Evolutionary conservation across 1,140 invertebrate genomes (phyloP).

Genomic region (Papilio glaucus): DNA sequence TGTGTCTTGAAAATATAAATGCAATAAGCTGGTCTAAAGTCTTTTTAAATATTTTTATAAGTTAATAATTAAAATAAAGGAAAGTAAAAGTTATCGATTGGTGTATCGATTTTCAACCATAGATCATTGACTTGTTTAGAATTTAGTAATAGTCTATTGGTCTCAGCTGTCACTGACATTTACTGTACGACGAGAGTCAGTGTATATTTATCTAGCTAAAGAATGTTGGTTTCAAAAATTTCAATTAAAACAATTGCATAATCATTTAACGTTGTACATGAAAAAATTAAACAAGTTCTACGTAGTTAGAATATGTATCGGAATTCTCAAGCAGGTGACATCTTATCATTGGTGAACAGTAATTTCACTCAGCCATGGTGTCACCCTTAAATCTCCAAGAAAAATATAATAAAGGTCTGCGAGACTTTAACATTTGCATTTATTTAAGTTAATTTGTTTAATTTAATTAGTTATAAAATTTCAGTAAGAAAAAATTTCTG

Average conservation of each 20-base stretch:
- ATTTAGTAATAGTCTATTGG: conserved; percentile 66
- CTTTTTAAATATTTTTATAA: not conserved
- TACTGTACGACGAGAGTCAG: conserved; percentile 58
- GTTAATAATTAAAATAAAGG: not conserved
- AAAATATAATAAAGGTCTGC: conserved; percentile 74
- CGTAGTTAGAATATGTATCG: conserved; percentile 32
- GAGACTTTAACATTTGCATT: conserved; percentile 3
- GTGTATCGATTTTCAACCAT: conserved; percentile 70
- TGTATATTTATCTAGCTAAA: conserved; percentile 51
- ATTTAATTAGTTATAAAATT: conserved; percentile 47
- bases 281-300: conserved; percentile 9
- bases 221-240: conserved; percentile 56
- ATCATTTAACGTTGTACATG: conserved; percentile 48
- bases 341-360: conserved; percentile 41
- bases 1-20: too few relatives aligned
- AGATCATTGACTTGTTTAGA: conserved; percentile 59
- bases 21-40: not conserved
- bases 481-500: conserved; percentile 83
- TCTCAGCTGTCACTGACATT: conserved; percentile 80
- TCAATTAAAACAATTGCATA: conserved; percentile 45
- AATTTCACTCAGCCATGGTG: conserved; percentile 65
- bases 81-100: conserved; percentile 55
- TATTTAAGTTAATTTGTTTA: conserved; percentile 31
- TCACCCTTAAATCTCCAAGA: conserved; percentile 73
- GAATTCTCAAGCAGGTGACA: conserved; percentile 37